Evolutionary conservation across 2,797 vertebrate genomes (phyloP).

Genomic region (Coccyzus lansbergi): DNA sequence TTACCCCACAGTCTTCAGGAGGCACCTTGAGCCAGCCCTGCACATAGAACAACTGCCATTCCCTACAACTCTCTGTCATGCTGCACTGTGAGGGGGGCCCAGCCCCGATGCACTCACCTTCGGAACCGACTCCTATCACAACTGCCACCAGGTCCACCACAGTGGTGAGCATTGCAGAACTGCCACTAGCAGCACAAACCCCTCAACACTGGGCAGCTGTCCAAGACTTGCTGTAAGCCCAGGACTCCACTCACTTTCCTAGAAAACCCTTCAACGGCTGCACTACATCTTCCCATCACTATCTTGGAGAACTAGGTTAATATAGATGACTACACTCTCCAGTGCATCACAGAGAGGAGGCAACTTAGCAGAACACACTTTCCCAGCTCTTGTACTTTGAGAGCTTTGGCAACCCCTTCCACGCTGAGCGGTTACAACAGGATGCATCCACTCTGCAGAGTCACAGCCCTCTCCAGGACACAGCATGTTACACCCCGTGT

Average conservation of each 20-base stretch:
- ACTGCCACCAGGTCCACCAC: not conserved
- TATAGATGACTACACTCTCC: not conserved
- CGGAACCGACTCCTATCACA: not conserved
- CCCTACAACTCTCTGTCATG: not conserved
- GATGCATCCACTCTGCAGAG: not conserved
- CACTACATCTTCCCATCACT: not conserved
- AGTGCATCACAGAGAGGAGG: not conserved
- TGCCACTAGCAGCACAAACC: not conserved
- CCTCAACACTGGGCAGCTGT: accelerated
- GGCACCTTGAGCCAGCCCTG: not conserved
- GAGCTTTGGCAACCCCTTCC: not conserved
- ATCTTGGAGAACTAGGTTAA: not conserved
- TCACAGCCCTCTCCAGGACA: not conserved
- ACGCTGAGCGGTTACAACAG: not conserved
- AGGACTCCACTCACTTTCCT: not conserved
- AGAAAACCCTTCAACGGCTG: not conserved
- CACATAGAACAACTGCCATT: not conserved
- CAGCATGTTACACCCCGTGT: too few relatives aligned
- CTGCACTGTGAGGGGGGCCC: accelerated
- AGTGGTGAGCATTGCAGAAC: not conserved
- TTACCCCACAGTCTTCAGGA: slow-evolving; percentile 4
- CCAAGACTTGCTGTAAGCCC: not conserved
- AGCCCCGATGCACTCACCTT: not conserved
- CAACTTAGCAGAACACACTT: accelerated
- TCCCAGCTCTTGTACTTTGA: not conserved